Base-by-base conservation (phyloP, 2,888 invertebrate genomes). In the Drosophila mimetica region DNA sequence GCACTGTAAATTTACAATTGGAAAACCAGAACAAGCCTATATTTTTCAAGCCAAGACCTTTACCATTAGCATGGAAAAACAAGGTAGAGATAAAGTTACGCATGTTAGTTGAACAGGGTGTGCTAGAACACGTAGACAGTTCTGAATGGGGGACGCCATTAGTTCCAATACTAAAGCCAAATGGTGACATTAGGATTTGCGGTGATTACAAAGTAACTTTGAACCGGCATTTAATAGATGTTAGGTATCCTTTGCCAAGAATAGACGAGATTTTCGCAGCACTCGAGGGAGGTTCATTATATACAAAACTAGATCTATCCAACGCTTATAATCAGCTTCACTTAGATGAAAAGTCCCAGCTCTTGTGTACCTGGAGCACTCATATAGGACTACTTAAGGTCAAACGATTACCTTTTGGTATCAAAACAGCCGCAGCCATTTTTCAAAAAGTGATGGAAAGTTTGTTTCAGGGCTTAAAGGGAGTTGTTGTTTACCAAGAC, bases 291-390 rank as follows among this genome's bases (percentile, higher is more conserved):
- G 20, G 20, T 20, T 2, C 20, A 20, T 20, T 20, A 20, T 20
- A 20, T 20, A 20, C 20, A 2, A 25, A 25, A 25, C 25, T 6
- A 5, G 6, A 25, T 25, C 5, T 25, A 6, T 25, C 25, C 6
- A 25, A 25, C 20, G 20, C 20, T 20, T 20, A 20, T 20, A 20
- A 20, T 20, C 25, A 25, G 25, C 7, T 25, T 16, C 22, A 16
- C 16, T 37, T 50, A 25, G 36, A 50, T 25, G 50, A 50, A 50
- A 14, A 4, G 6, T 50, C 50, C 11, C 22, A 50, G 22, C 34
- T 25, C 5, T 22, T 50, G 22, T 20, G 36, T 14, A 50, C 46
- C 16, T 46, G 11, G 28, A 46, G 28, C 13, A 46, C 16, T 6
- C 30, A 30, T 3, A 46, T 30, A 7, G 46, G 46, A 16, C 13